Evolutionary conservation across 2,797 vertebrate genomes (phyloP), one percentile per base, ranked within the genome.

Genomic region (Pseudopleuronectes americanus): DNA sequence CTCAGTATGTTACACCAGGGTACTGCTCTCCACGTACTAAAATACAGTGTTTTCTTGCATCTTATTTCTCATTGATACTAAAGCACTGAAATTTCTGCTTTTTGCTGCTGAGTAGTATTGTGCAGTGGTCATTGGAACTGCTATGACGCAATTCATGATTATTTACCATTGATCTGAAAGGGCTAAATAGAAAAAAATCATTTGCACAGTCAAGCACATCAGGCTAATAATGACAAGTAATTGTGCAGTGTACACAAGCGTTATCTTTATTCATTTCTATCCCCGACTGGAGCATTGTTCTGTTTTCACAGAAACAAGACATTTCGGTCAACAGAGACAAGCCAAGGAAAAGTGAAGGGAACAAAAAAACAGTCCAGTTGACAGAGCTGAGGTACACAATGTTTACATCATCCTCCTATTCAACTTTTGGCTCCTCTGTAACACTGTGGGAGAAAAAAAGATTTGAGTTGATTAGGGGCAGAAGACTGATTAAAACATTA

Each of bases 231-330:
- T 73, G 26, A 75, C 22, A 36, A 74, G 36, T 36, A 68, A 58
- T 24, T 49, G 55, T 68, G 63, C 69, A 43, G 24, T 33, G 51
- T 69, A 63, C 22, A 72, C 23, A 0, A 64, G 36, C 4, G 1
- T 62, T 45, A 54, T 58, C 48, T 88, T 88, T 88, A 81, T 86
- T 88, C 86, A 80, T 85, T 91, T 84, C n/a, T 49, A 57, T 10
- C 23, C 56, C 51, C 1, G 4, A 53, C 19, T 57, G 49, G 57
- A 79, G 76, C 16, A 43, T 23, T 26, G 55, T 63, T 77, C 4
- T 21, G 24, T 43, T 64, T 63, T 68, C n/a, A 70, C 73, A 87
- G 47, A 77, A 83, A 74, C 24, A 56, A 73, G 19, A 81, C 19
- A 9, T 47, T 58, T 54, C 31, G 65, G 54, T 60, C 43, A 79